Conservation (phyloP, 2,113 vertebrate genomes). For the Ophthalmolycus amberensis region DNA sequence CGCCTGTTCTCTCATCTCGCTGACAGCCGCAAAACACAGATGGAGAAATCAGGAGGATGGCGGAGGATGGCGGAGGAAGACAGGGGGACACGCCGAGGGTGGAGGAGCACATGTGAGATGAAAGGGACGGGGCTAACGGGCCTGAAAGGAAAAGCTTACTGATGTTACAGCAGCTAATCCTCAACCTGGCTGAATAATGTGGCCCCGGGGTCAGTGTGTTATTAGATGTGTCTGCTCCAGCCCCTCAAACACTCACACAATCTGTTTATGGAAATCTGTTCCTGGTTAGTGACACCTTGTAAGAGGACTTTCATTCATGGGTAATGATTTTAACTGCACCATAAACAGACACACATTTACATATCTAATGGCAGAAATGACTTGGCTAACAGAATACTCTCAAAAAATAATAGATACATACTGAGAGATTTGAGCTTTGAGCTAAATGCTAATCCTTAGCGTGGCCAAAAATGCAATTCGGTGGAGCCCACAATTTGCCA, state of each 20-base stretch:
- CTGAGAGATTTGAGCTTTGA: too few relatives aligned
- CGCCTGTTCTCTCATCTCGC: constrained; percentile 47
- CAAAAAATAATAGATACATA: too few relatives aligned
- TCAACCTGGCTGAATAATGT: constrained; percentile 35
- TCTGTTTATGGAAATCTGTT: constrained; percentile 31
- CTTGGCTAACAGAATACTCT: too few relatives aligned
- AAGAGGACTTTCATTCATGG: constrained; percentile 1
- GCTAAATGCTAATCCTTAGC: neutral
- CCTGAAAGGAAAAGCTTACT: constrained; percentile 39
- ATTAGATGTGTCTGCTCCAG: neutral
- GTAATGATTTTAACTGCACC: neutral
- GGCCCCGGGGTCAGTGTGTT: neutral
- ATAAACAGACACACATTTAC: neutral
- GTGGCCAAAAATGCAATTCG: neutral
- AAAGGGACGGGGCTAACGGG: constrained; percentile 38
- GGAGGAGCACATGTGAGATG: constrained; percentile 31
- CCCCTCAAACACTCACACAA: neutral
- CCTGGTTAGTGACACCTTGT: constrained; percentile 3
- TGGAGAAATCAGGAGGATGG: constrained; percentile 18
- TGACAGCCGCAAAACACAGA: constrained; percentile 57
- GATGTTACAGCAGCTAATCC: constrained; percentile 53
- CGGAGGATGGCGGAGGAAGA: constrained; percentile 38
- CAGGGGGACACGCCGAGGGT: constrained; percentile 3
- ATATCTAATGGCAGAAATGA: neutral
- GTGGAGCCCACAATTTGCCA: neutral